A percentile compares a stretch with the other conserved stretches of the same genome.
Conservation (phyloP, 2,797 vertebrate species). For the Molossus molossus region DNA sequence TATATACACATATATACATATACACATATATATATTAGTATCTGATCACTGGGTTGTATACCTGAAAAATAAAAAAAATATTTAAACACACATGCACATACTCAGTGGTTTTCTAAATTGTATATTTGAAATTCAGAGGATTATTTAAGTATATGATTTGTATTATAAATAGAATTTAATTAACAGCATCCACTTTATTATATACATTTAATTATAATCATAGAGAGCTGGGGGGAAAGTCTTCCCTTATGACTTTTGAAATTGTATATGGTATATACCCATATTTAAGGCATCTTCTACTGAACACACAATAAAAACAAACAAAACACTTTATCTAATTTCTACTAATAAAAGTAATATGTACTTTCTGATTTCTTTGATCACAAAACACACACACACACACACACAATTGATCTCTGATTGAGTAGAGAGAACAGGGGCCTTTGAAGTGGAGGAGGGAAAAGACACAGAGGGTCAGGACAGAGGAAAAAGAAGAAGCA, state of each 20-base stretch:
- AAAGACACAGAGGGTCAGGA: neutral
- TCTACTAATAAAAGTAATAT: constrained; percentile 49
- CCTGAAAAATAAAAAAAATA: neutral
- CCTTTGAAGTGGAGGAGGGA: neutral
- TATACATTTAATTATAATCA: constrained; percentile 4
- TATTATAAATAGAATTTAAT: neutral
- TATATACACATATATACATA: neutral
- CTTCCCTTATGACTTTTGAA: constrained; percentile 27
- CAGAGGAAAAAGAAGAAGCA: neutral
- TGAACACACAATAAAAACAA: constrained; percentile 14
- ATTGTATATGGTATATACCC: neutral
- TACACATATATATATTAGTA: neutral
- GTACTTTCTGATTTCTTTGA: constrained; percentile 66
- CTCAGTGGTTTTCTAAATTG: constrained; percentile 52
- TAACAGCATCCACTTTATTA: constrained; percentile 16
- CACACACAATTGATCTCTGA: neutral
- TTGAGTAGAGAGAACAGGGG: neutral
- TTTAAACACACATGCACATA: neutral
- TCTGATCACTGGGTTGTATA: neutral
- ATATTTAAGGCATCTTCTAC: constrained; percentile 19
- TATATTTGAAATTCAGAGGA: neutral
- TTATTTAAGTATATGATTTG: constrained; percentile 43
- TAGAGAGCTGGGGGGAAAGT: neutral
- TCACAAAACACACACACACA: neutral
- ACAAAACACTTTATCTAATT: neutral